Percentiles rank a stretch among this genome's conserved stretches.
Evolutionary conservation across 2,888 invertebrate genomes (phyloP).

Genomic region (Lypha dubia): DNA sequence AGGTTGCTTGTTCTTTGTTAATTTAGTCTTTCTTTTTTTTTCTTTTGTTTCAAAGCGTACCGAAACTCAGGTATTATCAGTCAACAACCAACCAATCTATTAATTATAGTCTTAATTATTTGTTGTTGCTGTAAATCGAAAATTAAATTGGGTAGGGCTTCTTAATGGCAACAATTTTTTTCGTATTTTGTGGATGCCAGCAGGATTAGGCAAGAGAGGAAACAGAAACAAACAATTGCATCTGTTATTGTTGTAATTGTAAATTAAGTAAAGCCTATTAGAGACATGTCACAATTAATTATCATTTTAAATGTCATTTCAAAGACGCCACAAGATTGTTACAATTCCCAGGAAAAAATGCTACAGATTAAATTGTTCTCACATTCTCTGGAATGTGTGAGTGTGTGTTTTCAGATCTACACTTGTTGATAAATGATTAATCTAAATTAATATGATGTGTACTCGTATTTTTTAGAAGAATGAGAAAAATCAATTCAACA

Average conservation of each 20-base stretch:
- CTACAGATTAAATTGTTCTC: slow-evolving; percentile 18
- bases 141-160: slow-evolving; percentile 57
- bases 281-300: slow-evolving; percentile 48
- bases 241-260: slow-evolving; percentile 40
- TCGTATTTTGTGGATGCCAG: background rate
- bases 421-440: slow-evolving; percentile 15
- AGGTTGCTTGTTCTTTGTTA: slow-evolving; percentile 22
- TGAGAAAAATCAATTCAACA: background rate
- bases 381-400: too few relatives aligned
- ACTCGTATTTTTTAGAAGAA: background rate
- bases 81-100: slow-evolving; percentile 58
- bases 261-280: slow-evolving; percentile 57
- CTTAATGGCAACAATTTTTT: slow-evolving; percentile 28
- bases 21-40: slow-evolving; percentile 1
- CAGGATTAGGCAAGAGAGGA: background rate
- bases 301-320: slow-evolving; percentile 48
- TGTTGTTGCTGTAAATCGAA: slow-evolving; percentile 1
- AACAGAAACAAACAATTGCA: too few relatives aligned
- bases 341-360: slow-evolving; percentile 15
- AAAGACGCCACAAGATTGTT: slow-evolving; percentile 35
- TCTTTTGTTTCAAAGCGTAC: slow-evolving; percentile 30
- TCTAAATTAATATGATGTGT: background rate
- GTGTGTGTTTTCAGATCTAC: background rate
- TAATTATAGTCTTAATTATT: slow-evolving; percentile 56
- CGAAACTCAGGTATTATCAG: slow-evolving; percentile 61